phyloP scores from a whole-genome alignment of 2,113 vertebrate genomes.

The Ia io region DNA sequence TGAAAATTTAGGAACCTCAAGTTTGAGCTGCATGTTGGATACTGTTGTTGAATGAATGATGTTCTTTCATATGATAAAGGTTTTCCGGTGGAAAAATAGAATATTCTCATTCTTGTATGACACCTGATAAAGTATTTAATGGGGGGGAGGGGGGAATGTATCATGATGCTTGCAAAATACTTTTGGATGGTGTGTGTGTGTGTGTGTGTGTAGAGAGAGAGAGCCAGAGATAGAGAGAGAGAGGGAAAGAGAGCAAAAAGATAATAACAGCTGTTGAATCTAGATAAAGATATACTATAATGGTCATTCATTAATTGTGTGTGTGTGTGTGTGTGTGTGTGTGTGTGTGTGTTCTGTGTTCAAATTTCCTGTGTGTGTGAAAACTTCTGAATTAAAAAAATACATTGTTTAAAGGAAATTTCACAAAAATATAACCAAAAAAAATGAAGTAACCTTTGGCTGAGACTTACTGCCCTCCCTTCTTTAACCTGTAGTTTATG shows the following conservation, averaged over 20 bases:
- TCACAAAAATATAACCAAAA: neutral
- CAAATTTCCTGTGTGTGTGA: neutral
- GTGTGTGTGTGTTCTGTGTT: too few relatives aligned
- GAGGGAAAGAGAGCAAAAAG: neutral
- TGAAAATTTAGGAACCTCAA: neutral
- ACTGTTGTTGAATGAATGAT: neutral
- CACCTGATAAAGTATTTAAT: neutral
- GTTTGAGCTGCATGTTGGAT: neutral
- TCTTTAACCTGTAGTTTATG: neutral
- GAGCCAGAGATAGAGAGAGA: neutral
- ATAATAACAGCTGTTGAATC: neutral
- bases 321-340: neutral
- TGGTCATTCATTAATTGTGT: neutral
- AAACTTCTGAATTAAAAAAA: neutral
- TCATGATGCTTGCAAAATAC: neutral
- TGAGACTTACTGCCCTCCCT: neutral
- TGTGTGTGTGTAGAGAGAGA: neutral
- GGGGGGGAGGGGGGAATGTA: fast-evolving
- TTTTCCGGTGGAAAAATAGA: neutral
- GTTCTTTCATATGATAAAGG: neutral
- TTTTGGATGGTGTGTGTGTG: neutral
- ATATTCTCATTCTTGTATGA: neutral
- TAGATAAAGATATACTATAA: neutral
- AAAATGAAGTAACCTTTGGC: neutral
- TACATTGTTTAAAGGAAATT: neutral